These are phyloP conservation scores for Myotis yumanensis DNA, from an alignment of 2,113 vertebrate genomes.

Conservation along the genomic window DNA sequence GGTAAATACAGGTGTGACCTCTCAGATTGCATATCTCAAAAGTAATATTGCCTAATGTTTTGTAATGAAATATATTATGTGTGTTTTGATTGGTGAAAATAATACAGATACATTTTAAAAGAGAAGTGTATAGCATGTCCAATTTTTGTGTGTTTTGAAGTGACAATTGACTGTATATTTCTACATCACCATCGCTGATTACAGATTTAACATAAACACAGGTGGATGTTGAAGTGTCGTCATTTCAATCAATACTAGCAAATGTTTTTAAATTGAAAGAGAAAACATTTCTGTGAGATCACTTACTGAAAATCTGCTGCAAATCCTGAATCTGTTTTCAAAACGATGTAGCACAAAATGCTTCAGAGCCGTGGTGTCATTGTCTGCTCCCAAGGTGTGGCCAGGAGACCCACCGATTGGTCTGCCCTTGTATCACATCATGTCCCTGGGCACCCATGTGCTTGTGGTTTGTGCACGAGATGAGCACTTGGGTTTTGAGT, in stretches of 20 bases:
- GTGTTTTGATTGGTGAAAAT: slow-evolving; percentile 74
- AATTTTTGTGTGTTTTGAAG: slow-evolving; percentile 50
- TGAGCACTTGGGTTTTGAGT: slow-evolving; percentile 68
- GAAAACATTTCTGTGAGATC: neutral
- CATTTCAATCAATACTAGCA: neutral
- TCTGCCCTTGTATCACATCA: slow-evolving; percentile 63
- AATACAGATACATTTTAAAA: slow-evolving; percentile 77
- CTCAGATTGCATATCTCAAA: slow-evolving; percentile 70
- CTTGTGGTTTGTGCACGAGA: slow-evolving; percentile 78
- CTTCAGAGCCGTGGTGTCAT: neutral
- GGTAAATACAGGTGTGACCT: slow-evolving; percentile 61
- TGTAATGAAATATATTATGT: slow-evolving; percentile 70
- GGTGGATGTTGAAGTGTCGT: neutral
- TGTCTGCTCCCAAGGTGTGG: neutral
- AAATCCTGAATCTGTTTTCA: slow-evolving; percentile 16
- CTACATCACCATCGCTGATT: slow-evolving; percentile 27
- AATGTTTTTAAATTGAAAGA: neutral
- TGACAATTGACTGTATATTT: slow-evolving; percentile 41
- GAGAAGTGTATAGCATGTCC: slow-evolving; percentile 65
- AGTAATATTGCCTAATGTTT: slow-evolving; percentile 78
- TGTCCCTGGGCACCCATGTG: slow-evolving; percentile 66
- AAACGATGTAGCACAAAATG: slow-evolving; percentile 47
- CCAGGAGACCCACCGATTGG: neutral
- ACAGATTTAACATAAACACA: neutral
- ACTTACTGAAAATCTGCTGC: neutral